Evolutionary conservation across 2,113 vertebrate species (phyloP).

Genomic region (Neofelis nebulosa): DNA sequence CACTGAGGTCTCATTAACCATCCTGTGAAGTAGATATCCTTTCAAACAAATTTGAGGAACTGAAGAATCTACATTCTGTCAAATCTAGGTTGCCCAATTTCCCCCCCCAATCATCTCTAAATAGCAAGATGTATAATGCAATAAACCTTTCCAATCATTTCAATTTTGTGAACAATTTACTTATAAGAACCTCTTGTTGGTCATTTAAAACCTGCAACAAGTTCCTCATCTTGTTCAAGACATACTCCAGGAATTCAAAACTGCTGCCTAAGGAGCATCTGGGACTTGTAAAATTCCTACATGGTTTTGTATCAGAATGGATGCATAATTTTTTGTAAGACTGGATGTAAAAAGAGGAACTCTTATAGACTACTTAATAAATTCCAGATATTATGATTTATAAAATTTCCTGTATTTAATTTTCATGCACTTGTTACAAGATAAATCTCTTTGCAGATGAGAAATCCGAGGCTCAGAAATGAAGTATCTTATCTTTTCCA

Average conservation of each 20-base stretch:
- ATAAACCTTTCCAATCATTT: conserved; percentile 12
- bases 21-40: not conserved
- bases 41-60: conserved; percentile 19
- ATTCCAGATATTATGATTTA: conserved; percentile 1
- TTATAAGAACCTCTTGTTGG: not conserved
- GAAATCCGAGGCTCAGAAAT: not conserved
- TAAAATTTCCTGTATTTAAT: conserved; percentile 14
- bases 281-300: not conserved
- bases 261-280: not conserved
- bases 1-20: not conserved
- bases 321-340: not conserved
- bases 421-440: not conserved
- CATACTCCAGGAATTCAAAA: conserved; percentile 33
- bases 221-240: not conserved
- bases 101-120: not conserved
- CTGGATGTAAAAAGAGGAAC: not conserved
- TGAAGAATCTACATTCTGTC: not conserved
- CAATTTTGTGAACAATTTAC: conserved; percentile 30
- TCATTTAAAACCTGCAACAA: not conserved
- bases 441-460: not conserved
- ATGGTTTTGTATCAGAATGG: not conserved
- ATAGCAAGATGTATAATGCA: not conserved
- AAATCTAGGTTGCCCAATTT: not conserved
- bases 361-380: not conserved
- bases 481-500: not conserved